Conservation (phyloP, 92 coral and sea anemone species). For the Palythoa caribaeorum region DNA sequence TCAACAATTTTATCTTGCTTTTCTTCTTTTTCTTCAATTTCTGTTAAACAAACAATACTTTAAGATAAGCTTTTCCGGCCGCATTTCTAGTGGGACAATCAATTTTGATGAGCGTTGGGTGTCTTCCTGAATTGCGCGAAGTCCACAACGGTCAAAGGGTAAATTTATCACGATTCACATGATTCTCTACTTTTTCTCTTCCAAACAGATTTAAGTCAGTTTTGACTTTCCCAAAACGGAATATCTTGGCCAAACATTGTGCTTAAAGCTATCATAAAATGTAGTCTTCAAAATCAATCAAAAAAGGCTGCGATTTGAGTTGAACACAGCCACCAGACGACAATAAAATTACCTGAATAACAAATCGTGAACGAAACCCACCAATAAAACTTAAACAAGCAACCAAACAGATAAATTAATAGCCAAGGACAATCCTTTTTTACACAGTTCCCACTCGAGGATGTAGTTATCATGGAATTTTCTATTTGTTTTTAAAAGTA, state of each 20-base stretch:
- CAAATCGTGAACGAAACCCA: conserved; percentile 1
- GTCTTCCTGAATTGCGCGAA: conserved; percentile 17
- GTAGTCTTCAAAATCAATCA: neutral
- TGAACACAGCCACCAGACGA: neutral
- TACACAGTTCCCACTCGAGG: conserved; percentile 17
- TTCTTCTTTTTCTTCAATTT: conserved; percentile 66
- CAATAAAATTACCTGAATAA: neutral
- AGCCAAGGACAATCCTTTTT: neutral
- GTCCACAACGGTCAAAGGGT: neutral
- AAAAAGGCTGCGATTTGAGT: neutral
- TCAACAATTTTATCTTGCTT: conserved; percentile 62
- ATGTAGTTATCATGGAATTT: neutral
- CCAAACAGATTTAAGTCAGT: neutral
- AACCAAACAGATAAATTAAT: neutral
- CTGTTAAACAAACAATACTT: conserved; percentile 56
- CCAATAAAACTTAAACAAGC: neutral
- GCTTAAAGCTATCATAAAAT: conserved; percentile 10
- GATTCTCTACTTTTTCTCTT: neutral
- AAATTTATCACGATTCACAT: neutral
- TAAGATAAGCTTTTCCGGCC: conserved; percentile 45
- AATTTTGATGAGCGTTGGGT: conserved; percentile 8
- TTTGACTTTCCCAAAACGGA: neutral
- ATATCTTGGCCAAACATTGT: conserved; percentile 18
- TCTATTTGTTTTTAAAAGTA: conserved; percentile 54
- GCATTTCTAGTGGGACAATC: conserved; percentile 26